A percentile compares a stretch with the other conserved stretches of the same genome.
phyloP scores from a whole-genome alignment of 2,888 invertebrate genomes.

The Sesia apiformis region DNA sequence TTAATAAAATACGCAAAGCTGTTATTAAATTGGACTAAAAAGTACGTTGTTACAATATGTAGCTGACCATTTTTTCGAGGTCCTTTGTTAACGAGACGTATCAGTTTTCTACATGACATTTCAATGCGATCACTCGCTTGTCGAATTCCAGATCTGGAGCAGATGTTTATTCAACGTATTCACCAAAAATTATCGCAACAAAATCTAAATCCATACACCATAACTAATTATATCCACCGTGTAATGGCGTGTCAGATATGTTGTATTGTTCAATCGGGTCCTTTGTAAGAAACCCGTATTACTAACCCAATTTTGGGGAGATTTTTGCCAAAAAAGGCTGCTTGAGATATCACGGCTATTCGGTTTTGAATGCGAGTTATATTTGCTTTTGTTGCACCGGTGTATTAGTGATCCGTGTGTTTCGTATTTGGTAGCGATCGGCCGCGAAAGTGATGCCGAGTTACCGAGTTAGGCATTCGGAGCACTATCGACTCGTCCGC shows the following conservation, averaged over 20 bases:
- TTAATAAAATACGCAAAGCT: not conserved
- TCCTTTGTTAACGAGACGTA: constrained; percentile 47
- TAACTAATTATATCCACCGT: constrained; percentile 73
- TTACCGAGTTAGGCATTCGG: not conserved
- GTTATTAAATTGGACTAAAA: not conserved
- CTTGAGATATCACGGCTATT: constrained; percentile 64
- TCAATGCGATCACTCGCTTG: constrained; percentile 55
- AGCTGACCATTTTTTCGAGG: constrained; percentile 59
- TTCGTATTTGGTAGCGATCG: not conserved
- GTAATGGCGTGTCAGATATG: constrained; percentile 53
- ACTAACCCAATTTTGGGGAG: constrained; percentile 72
- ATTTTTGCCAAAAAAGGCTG: constrained; percentile 50
- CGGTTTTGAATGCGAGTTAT: constrained; percentile 60
- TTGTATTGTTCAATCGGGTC: constrained; percentile 45
- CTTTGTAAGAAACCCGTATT: constrained; percentile 58
- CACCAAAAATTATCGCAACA: constrained; percentile 67
- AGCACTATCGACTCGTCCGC: not conserved
- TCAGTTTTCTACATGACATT: constrained; percentile 69
- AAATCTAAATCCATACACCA: constrained; percentile 74
- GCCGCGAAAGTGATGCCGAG: not conserved
- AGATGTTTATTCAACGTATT: constrained; percentile 65
- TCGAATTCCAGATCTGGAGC: constrained; percentile 59
- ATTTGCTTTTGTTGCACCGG: constrained; percentile 51
- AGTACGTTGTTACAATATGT: not conserved
- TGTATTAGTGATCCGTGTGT: constrained; percentile 25